These are phyloP conservation scores for Perdita meconis DNA, from an alignment of 2,888 invertebrate species.

Conservation along the genomic window DNA sequence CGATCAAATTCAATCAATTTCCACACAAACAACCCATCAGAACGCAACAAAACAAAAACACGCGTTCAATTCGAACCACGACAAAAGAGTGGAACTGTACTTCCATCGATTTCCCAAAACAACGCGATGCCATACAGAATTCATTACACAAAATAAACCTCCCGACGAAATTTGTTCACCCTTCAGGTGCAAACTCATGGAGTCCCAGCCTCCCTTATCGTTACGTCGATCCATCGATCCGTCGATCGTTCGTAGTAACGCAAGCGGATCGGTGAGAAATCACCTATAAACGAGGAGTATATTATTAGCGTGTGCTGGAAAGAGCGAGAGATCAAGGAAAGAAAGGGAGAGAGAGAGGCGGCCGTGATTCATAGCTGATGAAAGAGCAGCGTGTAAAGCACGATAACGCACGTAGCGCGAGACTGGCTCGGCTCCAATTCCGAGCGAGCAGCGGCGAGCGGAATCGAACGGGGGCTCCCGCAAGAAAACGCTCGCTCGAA, in stretches of 20 bases:
- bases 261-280: conserved; percentile 4
- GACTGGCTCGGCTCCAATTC: conserved; percentile 66
- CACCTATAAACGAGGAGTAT: neutral
- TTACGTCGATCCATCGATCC: neutral
- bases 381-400: conserved; percentile 61
- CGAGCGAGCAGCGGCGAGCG: conserved; percentile 43
- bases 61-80: too few species aligned
- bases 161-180: too few species aligned
- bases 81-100: too few species aligned
- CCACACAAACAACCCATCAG: too few species aligned
- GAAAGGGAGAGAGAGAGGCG: neutral
- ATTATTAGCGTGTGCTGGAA: neutral
- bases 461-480: conserved; percentile 56
- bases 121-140: too few species aligned
- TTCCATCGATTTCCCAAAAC: too few species aligned
- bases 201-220: neutral
- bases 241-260: conserved; percentile 4
- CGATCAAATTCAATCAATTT: too few species aligned
- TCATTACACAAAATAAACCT: too few species aligned
- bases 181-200: too few species aligned
- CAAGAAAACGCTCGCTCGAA: conserved; percentile 40
- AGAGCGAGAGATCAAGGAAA: neutral
- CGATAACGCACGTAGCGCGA: conserved; percentile 44
- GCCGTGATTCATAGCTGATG: conserved; percentile 58
- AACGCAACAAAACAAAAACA: too few species aligned